Evolutionary conservation across 2,113 vertebrate genomes (phyloP), one percentile per base, ranked within the genome.

Genomic region (Rhinolophus sinicus): DNA sequence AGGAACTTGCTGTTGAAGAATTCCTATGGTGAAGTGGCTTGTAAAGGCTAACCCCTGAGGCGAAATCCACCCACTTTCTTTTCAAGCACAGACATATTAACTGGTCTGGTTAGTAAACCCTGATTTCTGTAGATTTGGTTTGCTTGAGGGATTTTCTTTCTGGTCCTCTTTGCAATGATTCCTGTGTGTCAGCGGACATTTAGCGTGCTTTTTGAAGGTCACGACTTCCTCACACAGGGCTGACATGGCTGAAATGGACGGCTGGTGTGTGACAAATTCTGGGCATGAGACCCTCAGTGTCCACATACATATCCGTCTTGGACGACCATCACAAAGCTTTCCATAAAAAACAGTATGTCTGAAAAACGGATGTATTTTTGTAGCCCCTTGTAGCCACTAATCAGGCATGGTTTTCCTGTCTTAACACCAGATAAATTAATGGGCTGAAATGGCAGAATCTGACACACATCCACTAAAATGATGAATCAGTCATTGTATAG

Each of bases 51-150:
- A 82, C 77, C 60, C 93, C 50, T 64, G 15, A 85, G 30, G 67
- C 81, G n/a, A 60, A 92, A 83, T 44, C 75, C 38, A 89, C 80
- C 76, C 52, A 78, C 38, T 67, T 72, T 90, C 83, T 76, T 95
- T 69, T 72, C 13, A n/a, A 86, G 90, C 80, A 85, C 38, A 35
- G 44, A 52, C 72, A 78, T 2, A n/a, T 62, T 10, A 67, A 76
- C 10, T 69, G 64, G 64, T 72, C 81, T 84, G 54, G 77, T 64
- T 30, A 44, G 12, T 77, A 65, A 91, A 77, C 85, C 86, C 75
- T 24, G 1, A 38, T 78, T 91, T 85, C 47, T 62, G 28, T n/a
- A 83, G 73, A 52, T 52, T 82, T 64, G 44, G 62, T 88, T 91
- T 65, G 73, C 75, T 72, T 26, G 33, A 87, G 24, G 54, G 15